Conservation (phyloP, 2,888 invertebrate species). For the Drymonia ruficornis region DNA sequence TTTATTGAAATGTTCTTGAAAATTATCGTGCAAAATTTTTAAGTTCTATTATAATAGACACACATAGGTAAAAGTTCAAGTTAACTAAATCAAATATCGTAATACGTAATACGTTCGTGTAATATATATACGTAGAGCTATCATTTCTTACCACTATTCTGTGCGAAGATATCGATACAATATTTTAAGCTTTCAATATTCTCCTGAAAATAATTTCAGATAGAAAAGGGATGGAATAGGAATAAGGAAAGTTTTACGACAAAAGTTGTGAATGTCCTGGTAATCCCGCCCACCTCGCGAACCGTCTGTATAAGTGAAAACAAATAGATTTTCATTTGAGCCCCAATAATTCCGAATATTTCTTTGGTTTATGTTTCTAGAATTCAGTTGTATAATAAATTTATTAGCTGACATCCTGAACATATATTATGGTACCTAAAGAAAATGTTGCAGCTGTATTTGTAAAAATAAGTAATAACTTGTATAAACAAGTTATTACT, state of each 20-base stretch:
- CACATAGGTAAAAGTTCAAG: no score
- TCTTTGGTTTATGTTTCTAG: neutral
- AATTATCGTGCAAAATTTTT: no score
- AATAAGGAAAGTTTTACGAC: constrained; percentile 1
- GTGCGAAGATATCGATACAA: neutral
- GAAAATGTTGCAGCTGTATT: no score
- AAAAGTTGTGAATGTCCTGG: neutral
- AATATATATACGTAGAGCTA: neutral
- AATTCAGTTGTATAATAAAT: neutral
- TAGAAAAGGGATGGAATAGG: neutral
- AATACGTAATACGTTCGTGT: no score
- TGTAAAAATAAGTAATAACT: no score
- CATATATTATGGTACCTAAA: no score
- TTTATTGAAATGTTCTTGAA: no score
- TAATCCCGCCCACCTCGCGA: neutral
- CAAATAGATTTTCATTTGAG: constrained; percentile 1
- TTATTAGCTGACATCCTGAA: neutral
- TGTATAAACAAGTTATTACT: no score
- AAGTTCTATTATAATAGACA: no score
- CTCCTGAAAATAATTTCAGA: neutral
- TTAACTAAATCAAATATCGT: no score
- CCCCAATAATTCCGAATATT: neutral
- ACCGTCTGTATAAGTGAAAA: neutral
- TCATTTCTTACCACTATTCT: neutral
- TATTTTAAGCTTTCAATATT: constrained; percentile 4